Evolutionary conservation across 2,113 vertebrate genomes (phyloP).

Genomic region (Anarrhichthys ocellatus): DNA sequence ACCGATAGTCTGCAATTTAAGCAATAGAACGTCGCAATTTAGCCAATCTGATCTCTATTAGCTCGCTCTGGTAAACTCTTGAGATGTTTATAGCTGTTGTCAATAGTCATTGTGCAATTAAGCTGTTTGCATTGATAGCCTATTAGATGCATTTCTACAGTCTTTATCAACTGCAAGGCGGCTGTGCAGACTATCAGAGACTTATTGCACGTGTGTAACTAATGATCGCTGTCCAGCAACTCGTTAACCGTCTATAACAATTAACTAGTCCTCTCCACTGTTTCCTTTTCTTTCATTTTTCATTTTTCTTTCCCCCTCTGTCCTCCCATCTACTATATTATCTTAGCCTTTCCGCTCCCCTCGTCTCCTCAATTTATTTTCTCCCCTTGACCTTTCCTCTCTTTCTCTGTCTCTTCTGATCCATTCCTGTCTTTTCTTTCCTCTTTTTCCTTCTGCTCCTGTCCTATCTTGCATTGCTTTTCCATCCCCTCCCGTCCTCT

Average conservation of each 20-base stretch:
- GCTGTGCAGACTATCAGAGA: conserved; percentile 39
- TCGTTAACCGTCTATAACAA: conserved; percentile 41
- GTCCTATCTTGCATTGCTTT: conserved; percentile 14
- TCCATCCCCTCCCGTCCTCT: conserved; percentile 7
- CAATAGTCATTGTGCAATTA: conserved; percentile 95
- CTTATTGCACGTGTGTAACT: conserved; percentile 40
- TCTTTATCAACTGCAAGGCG: conserved; percentile 65
- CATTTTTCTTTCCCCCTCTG: conserved; percentile 19
- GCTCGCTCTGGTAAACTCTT: conserved; percentile 89
- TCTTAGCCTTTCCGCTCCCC: conserved; percentile 25
- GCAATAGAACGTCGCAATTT: conserved; percentile 84
- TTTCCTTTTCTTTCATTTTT: conserved; percentile 29
- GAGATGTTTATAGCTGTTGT: conserved; percentile 92
- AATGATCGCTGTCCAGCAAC: conserved; percentile 38
- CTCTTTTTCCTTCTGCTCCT: neutral
- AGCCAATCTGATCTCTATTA: conserved; percentile 90
- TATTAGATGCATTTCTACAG: conserved; percentile 91
- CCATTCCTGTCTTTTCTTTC: neutral
- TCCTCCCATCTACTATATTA: conserved; percentile 35
- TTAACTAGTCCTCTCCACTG: conserved; percentile 35
- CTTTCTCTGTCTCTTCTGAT: conserved; percentile 14
- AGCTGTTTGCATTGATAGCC: conserved; percentile 91
- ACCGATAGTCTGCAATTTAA: conserved; percentile 83
- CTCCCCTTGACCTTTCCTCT: conserved; percentile 56
- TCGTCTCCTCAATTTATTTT: conserved; percentile 42